phyloP scores from a whole-genome alignment of 2,888 invertebrate genomes.

The Steinernema scapterisci region DNA sequence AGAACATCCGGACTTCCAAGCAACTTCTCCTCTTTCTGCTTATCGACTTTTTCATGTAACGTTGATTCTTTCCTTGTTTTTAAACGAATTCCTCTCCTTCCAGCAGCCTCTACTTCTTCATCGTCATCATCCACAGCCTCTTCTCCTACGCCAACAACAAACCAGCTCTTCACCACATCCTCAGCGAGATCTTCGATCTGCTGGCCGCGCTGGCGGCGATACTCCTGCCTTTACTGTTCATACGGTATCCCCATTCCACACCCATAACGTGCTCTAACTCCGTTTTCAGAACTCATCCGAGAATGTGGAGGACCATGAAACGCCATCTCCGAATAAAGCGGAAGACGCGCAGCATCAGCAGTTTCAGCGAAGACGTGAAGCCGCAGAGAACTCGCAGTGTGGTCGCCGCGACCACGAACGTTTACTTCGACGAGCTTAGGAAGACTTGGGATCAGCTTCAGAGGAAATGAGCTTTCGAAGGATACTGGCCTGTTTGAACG shows the following conservation, averaged over 20 bases:
- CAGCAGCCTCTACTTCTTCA: slow-evolving; percentile 3
- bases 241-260: background rate
- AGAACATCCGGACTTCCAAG: slow-evolving; percentile 16
- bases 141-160: background rate
- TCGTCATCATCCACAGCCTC: background rate
- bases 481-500: no score
- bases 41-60: slow-evolving; percentile 3
- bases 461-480: no score
- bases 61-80: no score
- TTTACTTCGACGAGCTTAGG: slow-evolving; percentile 11
- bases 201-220: background rate
- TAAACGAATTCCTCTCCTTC: no score
- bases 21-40: background rate
- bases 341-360: background rate
- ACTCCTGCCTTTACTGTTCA: background rate
- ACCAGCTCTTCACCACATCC: background rate
- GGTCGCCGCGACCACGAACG: background rate
- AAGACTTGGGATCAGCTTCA: background rate
- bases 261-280: background rate
- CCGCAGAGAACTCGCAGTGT: no score
- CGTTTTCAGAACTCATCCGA: background rate
- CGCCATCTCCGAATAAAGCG: background rate
- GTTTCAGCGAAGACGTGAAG: background rate
- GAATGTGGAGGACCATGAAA: background rate
- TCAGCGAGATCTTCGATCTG: slow-evolving; percentile 1